A percentile compares a stretch with the other conserved stretches of the same genome.
phyloP scores from a whole-genome alignment of 2,888 invertebrate genomes.

The Corbicula japonica region DNA sequence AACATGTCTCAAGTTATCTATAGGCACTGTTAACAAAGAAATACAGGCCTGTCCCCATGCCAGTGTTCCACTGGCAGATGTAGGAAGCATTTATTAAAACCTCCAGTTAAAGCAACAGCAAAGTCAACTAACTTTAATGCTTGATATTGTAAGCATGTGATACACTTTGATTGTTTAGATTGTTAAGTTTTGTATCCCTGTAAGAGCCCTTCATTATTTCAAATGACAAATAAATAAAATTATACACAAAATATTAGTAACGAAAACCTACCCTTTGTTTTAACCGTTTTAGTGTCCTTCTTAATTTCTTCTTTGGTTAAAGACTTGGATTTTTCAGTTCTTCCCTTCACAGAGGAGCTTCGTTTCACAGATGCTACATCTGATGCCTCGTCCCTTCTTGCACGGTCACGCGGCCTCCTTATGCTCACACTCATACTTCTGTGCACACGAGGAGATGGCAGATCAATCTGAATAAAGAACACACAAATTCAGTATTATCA shows the following conservation, averaged over 20 bases:
- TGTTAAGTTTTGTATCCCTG: too few relatives aligned
- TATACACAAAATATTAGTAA: too few relatives aligned
- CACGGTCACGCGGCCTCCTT: slow-evolving; percentile 59
- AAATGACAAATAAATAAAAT: too few relatives aligned
- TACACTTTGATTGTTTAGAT: too few relatives aligned
- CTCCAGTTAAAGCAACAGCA: too few relatives aligned
- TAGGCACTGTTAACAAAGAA: too few relatives aligned
- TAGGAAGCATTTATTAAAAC: too few relatives aligned
- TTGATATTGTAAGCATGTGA: not conserved
- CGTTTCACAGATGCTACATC: slow-evolving; percentile 68
- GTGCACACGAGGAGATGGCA: slow-evolving; percentile 48
- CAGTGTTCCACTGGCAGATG: too few relatives aligned
- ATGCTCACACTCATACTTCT: slow-evolving; percentile 68
- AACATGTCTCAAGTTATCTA: too few relatives aligned
- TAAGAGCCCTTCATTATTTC: too few relatives aligned
- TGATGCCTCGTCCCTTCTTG: slow-evolving; percentile 46
- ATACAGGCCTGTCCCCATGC: too few relatives aligned
- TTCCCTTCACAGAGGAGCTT: slow-evolving; percentile 73
- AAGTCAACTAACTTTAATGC: not conserved
- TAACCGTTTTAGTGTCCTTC: slow-evolving; percentile 64
- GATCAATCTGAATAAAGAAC: slow-evolving; percentile 52
- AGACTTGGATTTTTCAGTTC: slow-evolving; percentile 71
- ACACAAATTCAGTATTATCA: too few relatives aligned
- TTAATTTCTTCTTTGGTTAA: slow-evolving; percentile 71
- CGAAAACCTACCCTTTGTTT: slow-evolving; percentile 68